phyloP scores from a whole-genome alignment of 1,140 invertebrate species.

The Meloidogyne hapla region DNA sequence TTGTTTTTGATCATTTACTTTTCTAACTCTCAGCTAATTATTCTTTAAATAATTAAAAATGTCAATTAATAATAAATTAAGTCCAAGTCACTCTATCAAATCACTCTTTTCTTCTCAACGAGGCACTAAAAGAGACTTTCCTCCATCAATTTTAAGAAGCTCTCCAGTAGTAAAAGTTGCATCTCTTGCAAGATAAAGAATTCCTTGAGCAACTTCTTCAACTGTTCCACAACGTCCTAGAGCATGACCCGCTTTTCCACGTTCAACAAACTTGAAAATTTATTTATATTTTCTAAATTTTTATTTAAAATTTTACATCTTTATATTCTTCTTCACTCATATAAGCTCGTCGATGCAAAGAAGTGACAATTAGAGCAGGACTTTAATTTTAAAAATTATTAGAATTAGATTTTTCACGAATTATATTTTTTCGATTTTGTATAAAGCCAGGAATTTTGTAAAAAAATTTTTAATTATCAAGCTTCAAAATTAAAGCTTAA shows the following conservation, averaged over 20 bases:
- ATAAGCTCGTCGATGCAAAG: conserved; percentile 76
- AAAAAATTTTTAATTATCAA: no score
- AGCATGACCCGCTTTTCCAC: conserved; percentile 68
- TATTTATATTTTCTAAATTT: background rate
- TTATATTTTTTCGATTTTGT: no score
- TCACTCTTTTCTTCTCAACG: conserved; percentile 30
- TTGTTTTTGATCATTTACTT: no score
- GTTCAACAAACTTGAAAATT: conserved; percentile 66
- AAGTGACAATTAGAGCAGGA: conserved; percentile 77
- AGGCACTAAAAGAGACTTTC: conserved; percentile 59
- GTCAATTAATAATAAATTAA: background rate
- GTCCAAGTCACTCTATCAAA: background rate
- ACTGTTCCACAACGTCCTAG: conserved; percentile 66
- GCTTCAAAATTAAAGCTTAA: no score
- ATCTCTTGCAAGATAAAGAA: conserved; percentile 68
- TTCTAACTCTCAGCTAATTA: no score
- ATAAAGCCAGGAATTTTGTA: no score
- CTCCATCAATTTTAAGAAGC: conserved; percentile 65
- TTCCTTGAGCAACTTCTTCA: conserved; percentile 68
- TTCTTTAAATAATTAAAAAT: no score
- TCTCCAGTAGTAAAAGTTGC: conserved; percentile 68
- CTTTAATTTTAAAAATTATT: conserved; percentile 63
- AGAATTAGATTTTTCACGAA: background rate
- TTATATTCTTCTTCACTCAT: conserved; percentile 74
- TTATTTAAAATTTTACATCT: conserved; percentile 64